Percentiles rank a stretch among this genome's conserved stretches.
These are phyloP conservation scores for Maccullochella peelii DNA, from an alignment of 2,113 vertebrate genomes.

Conservation along the genomic window DNA sequence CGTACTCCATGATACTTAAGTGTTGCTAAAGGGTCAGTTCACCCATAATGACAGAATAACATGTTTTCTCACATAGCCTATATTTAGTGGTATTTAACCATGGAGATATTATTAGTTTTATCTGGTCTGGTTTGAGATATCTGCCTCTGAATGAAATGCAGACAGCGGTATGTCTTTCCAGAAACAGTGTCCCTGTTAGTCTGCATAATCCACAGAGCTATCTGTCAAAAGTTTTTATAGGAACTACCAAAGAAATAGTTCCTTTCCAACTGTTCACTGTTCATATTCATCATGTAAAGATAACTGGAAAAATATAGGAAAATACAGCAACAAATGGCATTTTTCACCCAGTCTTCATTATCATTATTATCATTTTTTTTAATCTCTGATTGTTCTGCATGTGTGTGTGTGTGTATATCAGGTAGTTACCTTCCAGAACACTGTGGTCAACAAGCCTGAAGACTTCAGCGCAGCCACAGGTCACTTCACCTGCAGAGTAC, in stretches of 20 bases:
- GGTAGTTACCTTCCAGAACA: conserved; percentile 10
- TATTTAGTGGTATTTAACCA: not conserved
- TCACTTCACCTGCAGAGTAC: conserved; percentile 49
- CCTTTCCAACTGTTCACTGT: not conserved
- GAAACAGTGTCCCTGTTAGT: no score
- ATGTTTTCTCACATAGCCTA: no score
- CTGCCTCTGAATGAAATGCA: no score
- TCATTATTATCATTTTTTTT: not conserved
- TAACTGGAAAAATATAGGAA: not conserved
- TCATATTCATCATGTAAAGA: not conserved
- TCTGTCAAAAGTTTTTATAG: not conserved
- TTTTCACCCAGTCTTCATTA: not conserved
- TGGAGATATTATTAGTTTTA: no score
- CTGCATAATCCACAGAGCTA: no score
- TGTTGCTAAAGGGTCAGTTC: no score
- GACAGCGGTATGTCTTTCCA: no score
- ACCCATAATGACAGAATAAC: no score
- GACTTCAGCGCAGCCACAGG: conserved; percentile 30
- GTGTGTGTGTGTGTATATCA: conserved; percentile 7
- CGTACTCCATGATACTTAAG: no score
- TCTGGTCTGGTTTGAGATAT: no score
- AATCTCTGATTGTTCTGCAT: not conserved
- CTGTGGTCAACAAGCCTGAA: conserved; percentile 21
- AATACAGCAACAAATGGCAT: not conserved
- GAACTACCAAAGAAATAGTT: not conserved